Conservation (phyloP, 92 coral and sea anemone genomes). For the Blastomussa wellsi region DNA sequence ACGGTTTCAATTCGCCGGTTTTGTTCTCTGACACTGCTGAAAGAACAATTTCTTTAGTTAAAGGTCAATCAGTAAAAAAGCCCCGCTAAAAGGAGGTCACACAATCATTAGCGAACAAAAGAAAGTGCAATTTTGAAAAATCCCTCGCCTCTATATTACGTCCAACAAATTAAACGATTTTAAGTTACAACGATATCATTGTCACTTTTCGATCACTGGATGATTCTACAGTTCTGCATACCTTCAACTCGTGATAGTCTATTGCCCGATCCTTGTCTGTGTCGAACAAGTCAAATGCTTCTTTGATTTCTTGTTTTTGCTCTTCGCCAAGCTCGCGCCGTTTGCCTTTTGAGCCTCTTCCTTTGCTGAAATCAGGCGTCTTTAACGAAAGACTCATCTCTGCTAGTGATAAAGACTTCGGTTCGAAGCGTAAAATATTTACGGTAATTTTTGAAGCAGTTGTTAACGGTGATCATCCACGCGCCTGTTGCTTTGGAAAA, state of each 20-base stretch:
- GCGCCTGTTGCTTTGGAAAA: slow-evolving; percentile 69
- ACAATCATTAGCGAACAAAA: slow-evolving; percentile 29
- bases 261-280: slow-evolving; percentile 97
- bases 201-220: not conserved
- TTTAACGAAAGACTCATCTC: slow-evolving; percentile 90
- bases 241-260: slow-evolving; percentile 97
- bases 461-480: slow-evolving; percentile 7
- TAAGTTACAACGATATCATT: not conserved
- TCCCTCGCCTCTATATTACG: not conserved
- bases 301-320: slow-evolving; percentile 98
- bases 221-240: not conserved
- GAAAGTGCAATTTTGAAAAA: not conserved
- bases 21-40: slow-evolving; percentile 7
- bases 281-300: slow-evolving; percentile 95
- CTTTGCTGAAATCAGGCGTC: slow-evolving; percentile 95
- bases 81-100: slow-evolving; percentile 30
- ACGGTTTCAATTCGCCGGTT: slow-evolving; percentile 14
- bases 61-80: slow-evolving; percentile 36
- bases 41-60: slow-evolving; percentile 10
- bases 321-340: slow-evolving; percentile 97
- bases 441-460: not conserved
- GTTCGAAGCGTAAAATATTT: not conserved
- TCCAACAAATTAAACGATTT: not conserved
- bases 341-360: slow-evolving; percentile 82
- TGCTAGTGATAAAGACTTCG: not conserved